A percentile compares a stretch with the other conserved stretches of the same genome.
Conservation (phyloP, 2,888 invertebrate species). For the Dasysyrphus tricinctus region DNA sequence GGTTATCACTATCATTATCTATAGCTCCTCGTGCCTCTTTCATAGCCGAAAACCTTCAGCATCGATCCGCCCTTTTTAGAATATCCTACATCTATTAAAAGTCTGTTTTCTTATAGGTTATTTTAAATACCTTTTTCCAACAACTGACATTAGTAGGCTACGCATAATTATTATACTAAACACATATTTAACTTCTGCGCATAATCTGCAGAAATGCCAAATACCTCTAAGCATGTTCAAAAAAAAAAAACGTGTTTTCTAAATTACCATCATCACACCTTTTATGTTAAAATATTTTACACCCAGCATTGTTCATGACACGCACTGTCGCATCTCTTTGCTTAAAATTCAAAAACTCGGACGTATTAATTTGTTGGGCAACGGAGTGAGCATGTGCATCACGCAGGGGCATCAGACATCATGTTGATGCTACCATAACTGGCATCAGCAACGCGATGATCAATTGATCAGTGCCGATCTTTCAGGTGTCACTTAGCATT, state of each 20-base stretch:
- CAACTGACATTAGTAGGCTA: too few relatives aligned
- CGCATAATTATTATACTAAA: too few relatives aligned
- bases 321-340: slow-evolving; percentile 59
- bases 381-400: slow-evolving; percentile 53
- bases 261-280: slow-evolving; percentile 63
- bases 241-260: slow-evolving; percentile 47
- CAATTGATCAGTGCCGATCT: slow-evolving; percentile 64
- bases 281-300: slow-evolving; percentile 59
- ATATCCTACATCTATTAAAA: too few relatives aligned
- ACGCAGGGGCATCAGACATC: slow-evolving; percentile 53
- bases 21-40: too few relatives aligned
- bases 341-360: slow-evolving; percentile 28
- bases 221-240: slow-evolving; percentile 35
- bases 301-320: slow-evolving; percentile 52
- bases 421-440: slow-evolving; percentile 65
- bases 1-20: too few relatives aligned
- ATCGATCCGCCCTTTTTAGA: too few relatives aligned
- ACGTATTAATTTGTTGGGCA: slow-evolving; percentile 72
- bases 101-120: too few relatives aligned
- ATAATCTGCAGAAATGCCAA: slow-evolving; percentile 3
- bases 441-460: slow-evolving; percentile 34
- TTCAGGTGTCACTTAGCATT: slow-evolving; percentile 55
- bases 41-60: too few relatives aligned
- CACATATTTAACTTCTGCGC: too few relatives aligned
- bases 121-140: too few relatives aligned